Evolutionary conservation across 2,113 vertebrate species (phyloP).

Genomic region (Peromyscus californicus): DNA sequence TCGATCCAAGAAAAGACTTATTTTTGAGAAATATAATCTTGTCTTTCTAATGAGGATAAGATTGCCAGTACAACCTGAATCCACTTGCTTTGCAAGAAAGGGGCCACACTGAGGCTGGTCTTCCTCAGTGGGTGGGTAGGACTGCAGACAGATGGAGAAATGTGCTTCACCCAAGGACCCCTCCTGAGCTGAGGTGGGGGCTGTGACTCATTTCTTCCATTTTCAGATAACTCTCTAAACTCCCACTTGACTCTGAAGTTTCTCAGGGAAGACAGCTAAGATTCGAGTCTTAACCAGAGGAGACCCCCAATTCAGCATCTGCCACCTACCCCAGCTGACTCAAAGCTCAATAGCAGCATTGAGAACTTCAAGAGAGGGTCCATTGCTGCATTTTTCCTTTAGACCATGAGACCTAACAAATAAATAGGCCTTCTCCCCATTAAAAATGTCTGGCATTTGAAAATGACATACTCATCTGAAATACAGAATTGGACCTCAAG

Average conservation of each 20-base stretch:
- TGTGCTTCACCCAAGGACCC: background rate
- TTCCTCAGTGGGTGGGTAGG: background rate
- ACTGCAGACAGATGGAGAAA: accelerated
- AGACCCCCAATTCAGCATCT: background rate
- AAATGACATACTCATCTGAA: slow-evolving; percentile 43
- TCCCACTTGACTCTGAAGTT: background rate
- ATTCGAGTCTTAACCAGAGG: background rate
- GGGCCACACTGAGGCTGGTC: background rate
- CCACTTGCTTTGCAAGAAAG: background rate
- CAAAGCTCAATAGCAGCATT: background rate
- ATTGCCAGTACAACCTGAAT: background rate
- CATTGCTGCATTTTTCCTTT: background rate
- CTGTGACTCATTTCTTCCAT: background rate
- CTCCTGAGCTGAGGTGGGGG: background rate
- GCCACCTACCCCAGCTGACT: background rate
- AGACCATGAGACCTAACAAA: background rate
- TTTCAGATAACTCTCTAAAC: background rate
- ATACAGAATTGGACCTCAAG: background rate
- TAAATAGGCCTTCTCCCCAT: background rate
- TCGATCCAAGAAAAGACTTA: slow-evolving; percentile 29
- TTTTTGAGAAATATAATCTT: slow-evolving; percentile 8
- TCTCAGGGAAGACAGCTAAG: background rate
- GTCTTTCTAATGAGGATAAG: slow-evolving; percentile 13
- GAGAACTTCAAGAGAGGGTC: background rate
- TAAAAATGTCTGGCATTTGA: background rate